These are phyloP conservation scores for Laothoe populi DNA, from an alignment of 2,888 invertebrate genomes.

Conservation along the genomic window DNA sequence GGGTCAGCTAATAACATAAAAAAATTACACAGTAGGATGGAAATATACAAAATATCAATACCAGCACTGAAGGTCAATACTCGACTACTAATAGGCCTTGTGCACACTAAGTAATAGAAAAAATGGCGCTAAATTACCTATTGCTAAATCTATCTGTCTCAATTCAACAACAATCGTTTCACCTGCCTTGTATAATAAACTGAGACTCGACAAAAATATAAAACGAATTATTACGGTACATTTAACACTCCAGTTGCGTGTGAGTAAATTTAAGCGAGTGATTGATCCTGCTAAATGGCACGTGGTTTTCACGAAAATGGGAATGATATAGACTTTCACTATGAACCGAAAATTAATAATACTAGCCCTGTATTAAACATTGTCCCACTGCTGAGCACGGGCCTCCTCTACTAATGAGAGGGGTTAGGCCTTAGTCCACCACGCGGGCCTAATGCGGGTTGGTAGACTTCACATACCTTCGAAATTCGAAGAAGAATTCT, in stretches of 20 bases:
- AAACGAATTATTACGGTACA: constrained; percentile 54
- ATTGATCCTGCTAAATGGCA: constrained; percentile 62
- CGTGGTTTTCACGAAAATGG: constrained; percentile 41
- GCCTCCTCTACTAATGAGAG: no score
- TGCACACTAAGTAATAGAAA: not conserved
- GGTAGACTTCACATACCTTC: no score
- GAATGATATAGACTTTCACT: constrained; percentile 3
- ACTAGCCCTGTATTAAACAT: no score
- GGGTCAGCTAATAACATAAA: no score
- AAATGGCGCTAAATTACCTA: constrained; percentile 8
- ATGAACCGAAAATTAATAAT: not conserved
- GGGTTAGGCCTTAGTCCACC: no score
- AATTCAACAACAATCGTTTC: constrained; percentile 16
- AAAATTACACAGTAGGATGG: no score
- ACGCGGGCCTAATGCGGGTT: no score
- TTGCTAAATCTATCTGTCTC: constrained; percentile 18
- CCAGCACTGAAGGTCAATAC: not conserved
- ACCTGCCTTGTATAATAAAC: constrained; percentile 19
- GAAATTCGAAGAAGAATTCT: no score
- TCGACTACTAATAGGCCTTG: not conserved
- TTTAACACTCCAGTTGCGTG: constrained; percentile 49
- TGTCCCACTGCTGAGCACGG: no score
- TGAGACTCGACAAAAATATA: constrained; percentile 42
- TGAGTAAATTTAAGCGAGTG: constrained; percentile 52
- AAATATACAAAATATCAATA: no score